These are phyloP conservation scores for Leucosticte australis DNA, from an alignment of 2,113 vertebrate genomes.

Conservation along the genomic window DNA sequence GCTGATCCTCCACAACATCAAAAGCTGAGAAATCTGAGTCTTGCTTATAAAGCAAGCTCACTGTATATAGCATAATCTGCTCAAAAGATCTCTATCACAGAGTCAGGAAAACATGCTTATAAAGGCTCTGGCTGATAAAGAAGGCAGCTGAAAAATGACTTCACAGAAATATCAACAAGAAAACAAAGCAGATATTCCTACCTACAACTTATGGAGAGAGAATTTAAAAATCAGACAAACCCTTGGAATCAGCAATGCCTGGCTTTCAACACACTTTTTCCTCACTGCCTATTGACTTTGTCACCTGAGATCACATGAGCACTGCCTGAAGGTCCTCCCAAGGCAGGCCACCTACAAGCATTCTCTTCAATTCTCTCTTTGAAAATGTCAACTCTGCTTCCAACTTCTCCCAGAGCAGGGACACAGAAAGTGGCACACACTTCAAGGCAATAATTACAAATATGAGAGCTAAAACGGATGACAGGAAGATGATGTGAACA, in stretches of 20 bases:
- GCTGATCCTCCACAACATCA: neutral
- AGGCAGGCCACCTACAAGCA: neutral
- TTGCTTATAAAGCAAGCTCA: neutral
- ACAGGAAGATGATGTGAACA: neutral
- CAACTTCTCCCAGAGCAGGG: neutral
- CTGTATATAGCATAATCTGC: neutral
- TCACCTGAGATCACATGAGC: neutral
- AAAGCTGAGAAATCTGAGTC: neutral
- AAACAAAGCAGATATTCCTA: neutral
- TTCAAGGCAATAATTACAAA: neutral
- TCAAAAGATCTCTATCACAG: neutral
- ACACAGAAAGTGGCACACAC: neutral
- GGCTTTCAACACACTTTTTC: neutral
- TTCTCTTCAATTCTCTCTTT: neutral
- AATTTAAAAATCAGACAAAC: neutral
- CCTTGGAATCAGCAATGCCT: neutral
- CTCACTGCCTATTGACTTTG: neutral
- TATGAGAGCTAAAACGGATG: neutral
- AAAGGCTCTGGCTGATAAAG: neutral
- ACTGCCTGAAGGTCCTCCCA: neutral
- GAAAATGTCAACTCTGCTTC: neutral
- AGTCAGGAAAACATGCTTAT: neutral
- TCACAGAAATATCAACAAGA: neutral
- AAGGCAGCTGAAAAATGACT: neutral
- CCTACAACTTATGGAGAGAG: fast-evolving